Percentiles rank a stretch among this genome's conserved stretches.
Conservation (phyloP, 2,888 invertebrate genomes). For the Meliscaeva auricollis region DNA sequence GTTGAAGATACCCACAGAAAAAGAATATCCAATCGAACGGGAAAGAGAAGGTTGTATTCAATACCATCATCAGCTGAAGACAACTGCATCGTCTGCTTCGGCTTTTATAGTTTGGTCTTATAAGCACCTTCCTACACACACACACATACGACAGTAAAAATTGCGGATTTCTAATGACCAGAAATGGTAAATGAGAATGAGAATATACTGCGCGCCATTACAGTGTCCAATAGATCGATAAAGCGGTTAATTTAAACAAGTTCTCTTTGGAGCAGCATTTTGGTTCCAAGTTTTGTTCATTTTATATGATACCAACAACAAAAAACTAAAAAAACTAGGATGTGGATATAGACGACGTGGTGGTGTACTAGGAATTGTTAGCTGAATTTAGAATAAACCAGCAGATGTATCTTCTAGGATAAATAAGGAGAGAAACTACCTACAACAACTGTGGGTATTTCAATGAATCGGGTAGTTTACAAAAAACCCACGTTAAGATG, state of each 20-base stretch:
- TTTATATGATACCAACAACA: constrained; percentile 6
- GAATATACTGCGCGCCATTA: constrained; percentile 58
- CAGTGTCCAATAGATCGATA: constrained; percentile 60
- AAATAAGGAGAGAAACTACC: constrained; percentile 13
- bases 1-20: not conserved
- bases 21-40: not conserved
- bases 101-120: not conserved
- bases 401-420: constrained; percentile 22
- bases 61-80: not conserved
- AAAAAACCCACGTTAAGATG: not conserved
- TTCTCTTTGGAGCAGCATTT: constrained; percentile 30
- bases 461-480: constrained; percentile 6
- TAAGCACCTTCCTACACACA: too few relatives aligned
- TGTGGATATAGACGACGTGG: not conserved
- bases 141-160: constrained; percentile 25
- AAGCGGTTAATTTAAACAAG: constrained; percentile 72
- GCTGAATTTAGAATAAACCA: not conserved
- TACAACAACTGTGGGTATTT: not conserved
- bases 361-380: constrained; percentile 28
- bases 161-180: constrained; percentile 66
- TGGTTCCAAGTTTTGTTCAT: not conserved
- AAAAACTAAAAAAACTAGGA: constrained; percentile 11
- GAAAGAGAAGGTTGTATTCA: constrained; percentile 9
- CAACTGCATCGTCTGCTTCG: constrained; percentile 8
- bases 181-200: constrained; percentile 65